Base-by-base conservation (phyloP, 35 echinoderm and acorn worm genomes). In the Heliocidaris tuberculata region DNA sequence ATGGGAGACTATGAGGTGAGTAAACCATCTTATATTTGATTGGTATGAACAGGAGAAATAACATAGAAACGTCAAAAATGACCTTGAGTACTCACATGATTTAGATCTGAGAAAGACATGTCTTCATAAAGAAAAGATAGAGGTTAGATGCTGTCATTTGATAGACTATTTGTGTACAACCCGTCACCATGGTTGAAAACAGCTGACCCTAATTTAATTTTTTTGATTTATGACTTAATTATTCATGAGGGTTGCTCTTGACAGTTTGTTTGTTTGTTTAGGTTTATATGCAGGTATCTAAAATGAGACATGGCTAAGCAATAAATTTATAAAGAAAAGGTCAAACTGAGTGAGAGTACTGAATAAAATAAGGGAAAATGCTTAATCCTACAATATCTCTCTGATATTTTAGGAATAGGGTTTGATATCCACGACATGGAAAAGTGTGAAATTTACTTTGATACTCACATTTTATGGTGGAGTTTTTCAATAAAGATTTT, bases 1-100 rank as follows among this genome's bases (percentile, higher is more conserved):
- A 21, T 93, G n/a, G 91, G 91, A 49, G 48, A 93, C 50, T 49
- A 13, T 93, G 91, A 93, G 91, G 91, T 93, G n/a, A 93, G 91
- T 89, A 11, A 15, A 16, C 47, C 59, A 60, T 19, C 59, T 78
- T 27, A 78, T 5, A 21, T 27, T 78, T n/a, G 65, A n/a, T 78
- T 9, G 35, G 35, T 42, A 42, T 42, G 35, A 42, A 42, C 35
- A 42, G 35, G 0, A 42, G 35, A 42, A 42, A 42, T 42, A 42
- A 42, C 35, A 42, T 3, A 42, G 35, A 42, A 42, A 42, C 35
- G 3, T 42, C 35, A 42, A 56, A 56, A 52, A 12, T 52, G 8
- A 52, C 50, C 50, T 10, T 52, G 8, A 52, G 50, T 52, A 52
- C 60, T 70, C 0, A 21, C 27, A 70, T 70, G 17, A n/a, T 70